These are phyloP conservation scores for Euborellia annulipes DNA, from an alignment of 1,140 invertebrate species.

Conservation along the genomic window DNA sequence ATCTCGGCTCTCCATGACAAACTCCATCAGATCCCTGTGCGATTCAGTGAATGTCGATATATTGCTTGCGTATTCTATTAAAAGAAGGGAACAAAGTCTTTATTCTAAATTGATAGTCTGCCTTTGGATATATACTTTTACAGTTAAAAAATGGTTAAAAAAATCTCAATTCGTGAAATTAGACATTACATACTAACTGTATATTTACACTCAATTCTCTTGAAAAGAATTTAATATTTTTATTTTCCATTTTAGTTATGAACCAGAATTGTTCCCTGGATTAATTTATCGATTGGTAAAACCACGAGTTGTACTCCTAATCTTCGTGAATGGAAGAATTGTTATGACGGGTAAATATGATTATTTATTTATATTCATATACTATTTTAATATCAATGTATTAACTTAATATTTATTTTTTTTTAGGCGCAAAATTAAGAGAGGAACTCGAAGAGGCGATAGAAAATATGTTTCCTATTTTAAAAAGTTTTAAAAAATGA, in stretches of 20 bases:
- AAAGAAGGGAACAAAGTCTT: too few relatives aligned
- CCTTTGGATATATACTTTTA: too few relatives aligned
- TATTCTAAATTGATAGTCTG: too few relatives aligned
- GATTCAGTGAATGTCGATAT: too few relatives aligned
- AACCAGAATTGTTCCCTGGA: slow-evolving; percentile 89
- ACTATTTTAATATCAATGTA: not conserved
- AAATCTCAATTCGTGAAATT: too few relatives aligned
- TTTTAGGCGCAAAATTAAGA: slow-evolving; percentile 79
- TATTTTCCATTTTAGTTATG: too few relatives aligned
- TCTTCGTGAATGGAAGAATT: slow-evolving; percentile 97
- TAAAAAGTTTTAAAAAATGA: slow-evolving; percentile 94
- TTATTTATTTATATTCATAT: slow-evolving; percentile 6
- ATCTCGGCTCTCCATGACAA: too few relatives aligned
- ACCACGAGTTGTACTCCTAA: slow-evolving; percentile 86
- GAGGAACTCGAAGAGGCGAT: slow-evolving; percentile 88
- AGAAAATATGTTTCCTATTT: slow-evolving; percentile 90
- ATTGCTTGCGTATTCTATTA: too few relatives aligned
- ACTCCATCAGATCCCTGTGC: too few relatives aligned
- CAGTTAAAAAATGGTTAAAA: too few relatives aligned
- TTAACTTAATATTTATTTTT: slow-evolving; percentile 16
- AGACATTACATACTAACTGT: too few relatives aligned
- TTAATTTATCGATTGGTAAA: slow-evolving; percentile 95
- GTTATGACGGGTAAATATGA: slow-evolving; percentile 72
- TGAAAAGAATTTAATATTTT: not conserved
- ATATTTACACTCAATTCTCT: not conserved